These are phyloP conservation scores for Hypsibius dujardini DNA, from an alignment of 1,140 invertebrate species.

Conservation along the genomic window DNA sequence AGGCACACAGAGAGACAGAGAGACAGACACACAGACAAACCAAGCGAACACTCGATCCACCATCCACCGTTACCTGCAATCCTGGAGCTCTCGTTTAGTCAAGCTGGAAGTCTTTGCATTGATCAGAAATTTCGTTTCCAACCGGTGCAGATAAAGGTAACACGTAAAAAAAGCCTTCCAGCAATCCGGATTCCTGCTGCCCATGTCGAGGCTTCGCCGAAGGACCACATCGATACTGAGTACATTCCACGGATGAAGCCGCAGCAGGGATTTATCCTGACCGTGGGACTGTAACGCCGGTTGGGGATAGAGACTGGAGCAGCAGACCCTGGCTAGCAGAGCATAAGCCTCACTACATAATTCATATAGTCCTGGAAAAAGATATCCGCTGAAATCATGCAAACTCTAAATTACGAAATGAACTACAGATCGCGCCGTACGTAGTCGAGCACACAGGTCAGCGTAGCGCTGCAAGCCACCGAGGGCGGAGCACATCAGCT, in stretches of 20 bases:
- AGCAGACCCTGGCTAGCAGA: not conserved
- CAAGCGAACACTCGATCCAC: no score
- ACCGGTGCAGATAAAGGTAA: conserved; percentile 5
- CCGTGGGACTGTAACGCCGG: not conserved
- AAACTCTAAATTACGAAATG: not conserved
- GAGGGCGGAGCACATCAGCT: conserved; percentile 14
- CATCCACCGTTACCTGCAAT: conserved; percentile 15
- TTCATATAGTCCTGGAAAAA: not conserved
- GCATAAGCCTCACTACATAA: conserved; percentile 4
- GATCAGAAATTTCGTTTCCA: conserved; percentile 10
- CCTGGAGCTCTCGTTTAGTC: conserved; percentile 10
- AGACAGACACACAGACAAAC: no score
- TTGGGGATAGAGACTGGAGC: not conserved
- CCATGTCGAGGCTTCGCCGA: conserved; percentile 7
- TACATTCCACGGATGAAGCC: not conserved
- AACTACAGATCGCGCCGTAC: no score
- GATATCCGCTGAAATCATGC: not conserved
- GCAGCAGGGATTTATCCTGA: not conserved
- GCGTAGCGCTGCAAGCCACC: conserved; percentile 12
- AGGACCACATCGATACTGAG: conserved; percentile 13
- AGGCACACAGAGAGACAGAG: no score
- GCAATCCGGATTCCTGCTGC: not conserved
- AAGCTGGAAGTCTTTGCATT: not conserved
- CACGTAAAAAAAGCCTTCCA: conserved; percentile 16
- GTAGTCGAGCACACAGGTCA: conserved; percentile 10